These are phyloP conservation scores for Unio delphinus DNA, from an alignment of 2,888 invertebrate genomes.

Conservation along the genomic window DNA sequence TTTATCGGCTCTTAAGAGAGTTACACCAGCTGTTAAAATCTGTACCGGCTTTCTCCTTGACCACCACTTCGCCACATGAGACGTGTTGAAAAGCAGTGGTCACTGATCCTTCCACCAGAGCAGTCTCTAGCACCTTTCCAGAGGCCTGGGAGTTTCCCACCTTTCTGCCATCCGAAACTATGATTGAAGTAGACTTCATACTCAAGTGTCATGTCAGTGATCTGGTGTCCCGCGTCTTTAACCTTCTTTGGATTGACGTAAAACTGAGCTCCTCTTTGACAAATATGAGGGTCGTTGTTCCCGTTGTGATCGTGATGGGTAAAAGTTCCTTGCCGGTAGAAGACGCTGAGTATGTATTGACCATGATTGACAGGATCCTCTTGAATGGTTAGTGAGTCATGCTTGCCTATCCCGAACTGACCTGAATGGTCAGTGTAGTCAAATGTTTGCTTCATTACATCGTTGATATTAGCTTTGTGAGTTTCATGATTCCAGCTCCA, in stretches of 20 bases:
- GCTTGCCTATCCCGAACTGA: constrained; percentile 20
- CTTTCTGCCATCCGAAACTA: constrained; percentile 23
- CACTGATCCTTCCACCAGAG: constrained; percentile 45
- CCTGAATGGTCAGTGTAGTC: constrained; percentile 11
- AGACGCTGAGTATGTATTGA: constrained; percentile 20
- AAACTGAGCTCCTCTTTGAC: constrained; percentile 29
- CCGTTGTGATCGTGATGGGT: too few relatives aligned
- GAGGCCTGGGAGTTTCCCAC: constrained; percentile 56
- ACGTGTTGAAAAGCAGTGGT: constrained; percentile 50
- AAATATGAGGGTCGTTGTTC: not conserved
- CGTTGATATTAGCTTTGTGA: constrained; percentile 12
- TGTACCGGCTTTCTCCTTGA: constrained; percentile 27
- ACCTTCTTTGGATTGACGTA: constrained; percentile 18
- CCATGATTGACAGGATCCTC: constrained; percentile 21
- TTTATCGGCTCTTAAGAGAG: not conserved
- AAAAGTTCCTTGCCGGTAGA: constrained; percentile 9
- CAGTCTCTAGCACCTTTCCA: constrained; percentile 41
- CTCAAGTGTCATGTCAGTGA: constrained; percentile 23
- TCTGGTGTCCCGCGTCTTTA: constrained; percentile 1
- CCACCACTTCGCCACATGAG: constrained; percentile 56
- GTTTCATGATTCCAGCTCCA: constrained; percentile 23
- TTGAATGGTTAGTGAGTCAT: constrained; percentile 30
- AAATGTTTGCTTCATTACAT: constrained; percentile 13
- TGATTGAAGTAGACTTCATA: constrained; percentile 35
- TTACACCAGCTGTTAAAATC: constrained; percentile 13